phyloP scores from a whole-genome alignment of 2,888 invertebrate species.

The Phania funesta region DNA sequence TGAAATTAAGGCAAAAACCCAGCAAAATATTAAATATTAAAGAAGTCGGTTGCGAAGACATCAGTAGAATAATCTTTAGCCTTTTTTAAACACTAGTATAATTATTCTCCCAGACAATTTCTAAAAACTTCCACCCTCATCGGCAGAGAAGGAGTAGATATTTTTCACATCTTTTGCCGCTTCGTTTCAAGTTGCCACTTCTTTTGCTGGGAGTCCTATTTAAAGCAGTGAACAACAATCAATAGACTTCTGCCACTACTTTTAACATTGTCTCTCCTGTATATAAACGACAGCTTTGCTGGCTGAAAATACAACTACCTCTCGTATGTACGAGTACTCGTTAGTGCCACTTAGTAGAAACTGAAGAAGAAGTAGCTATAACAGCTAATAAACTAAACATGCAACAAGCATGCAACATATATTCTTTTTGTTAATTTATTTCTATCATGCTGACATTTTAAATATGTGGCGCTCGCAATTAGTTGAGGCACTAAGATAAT shows the following conservation, averaged over 20 bases:
- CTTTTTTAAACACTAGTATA: too few relatives aligned
- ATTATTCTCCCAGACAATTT: too few relatives aligned
- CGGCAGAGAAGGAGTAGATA: too few relatives aligned
- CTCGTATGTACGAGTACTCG: neutral
- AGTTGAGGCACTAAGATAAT: constrained; percentile 48
- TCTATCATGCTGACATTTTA: constrained; percentile 19
- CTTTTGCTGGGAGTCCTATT: neutral
- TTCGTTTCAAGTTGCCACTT: neutral
- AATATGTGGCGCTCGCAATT: constrained; percentile 63
- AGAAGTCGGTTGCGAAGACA: too few relatives aligned
- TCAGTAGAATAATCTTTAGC: too few relatives aligned
- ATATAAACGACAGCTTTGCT: constrained; percentile 25
- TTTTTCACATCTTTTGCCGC: neutral
- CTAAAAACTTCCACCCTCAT: too few relatives aligned
- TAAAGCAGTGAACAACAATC: neutral
- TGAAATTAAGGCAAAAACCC: neutral
- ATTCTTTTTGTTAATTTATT: neutral
- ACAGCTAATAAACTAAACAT: constrained; percentile 57
- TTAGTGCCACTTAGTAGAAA: constrained; percentile 1
- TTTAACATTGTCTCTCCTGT: constrained; percentile 2
- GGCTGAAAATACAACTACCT: constrained; percentile 27
- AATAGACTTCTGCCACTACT: constrained; percentile 33
- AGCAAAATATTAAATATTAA: neutral
- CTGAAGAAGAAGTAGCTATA: constrained; percentile 28
- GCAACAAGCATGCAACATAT: constrained; percentile 44